phyloP scores from a whole-genome alignment of 2,113 vertebrate genomes.

The Myotis yumanensis region DNA sequence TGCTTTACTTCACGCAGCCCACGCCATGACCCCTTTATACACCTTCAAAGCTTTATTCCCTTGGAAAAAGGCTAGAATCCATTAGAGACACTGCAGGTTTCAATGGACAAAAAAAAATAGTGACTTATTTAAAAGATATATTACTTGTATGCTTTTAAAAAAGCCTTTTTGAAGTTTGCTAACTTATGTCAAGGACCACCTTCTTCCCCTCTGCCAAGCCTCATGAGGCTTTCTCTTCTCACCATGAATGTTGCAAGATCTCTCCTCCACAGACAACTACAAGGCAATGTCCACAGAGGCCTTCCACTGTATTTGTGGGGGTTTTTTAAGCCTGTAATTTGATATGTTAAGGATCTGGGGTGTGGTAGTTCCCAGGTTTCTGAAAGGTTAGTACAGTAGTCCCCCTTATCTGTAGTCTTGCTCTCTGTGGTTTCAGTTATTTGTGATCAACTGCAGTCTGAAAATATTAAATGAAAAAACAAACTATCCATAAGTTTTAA shows the following conservation, averaged over 20 bases:
- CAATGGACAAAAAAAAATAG: background rate
- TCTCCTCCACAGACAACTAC: background rate
- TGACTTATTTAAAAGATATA: background rate
- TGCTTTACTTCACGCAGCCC: background rate
- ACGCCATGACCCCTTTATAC: background rate
- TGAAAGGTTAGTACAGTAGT: background rate
- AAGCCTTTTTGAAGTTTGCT: slow-evolving; percentile 17
- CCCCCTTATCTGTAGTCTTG: background rate
- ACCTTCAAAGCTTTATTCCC: background rate
- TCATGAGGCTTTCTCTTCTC: background rate
- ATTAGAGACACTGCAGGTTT: background rate
- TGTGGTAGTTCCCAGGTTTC: background rate
- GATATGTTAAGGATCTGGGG: background rate
- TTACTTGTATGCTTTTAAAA: background rate
- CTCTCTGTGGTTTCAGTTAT: background rate
- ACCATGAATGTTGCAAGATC: background rate
- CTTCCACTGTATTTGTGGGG: background rate
- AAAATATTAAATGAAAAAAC: background rate
- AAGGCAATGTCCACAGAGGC: background rate
- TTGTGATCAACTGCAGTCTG: background rate
- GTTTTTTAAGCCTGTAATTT: background rate
- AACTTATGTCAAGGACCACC: background rate
- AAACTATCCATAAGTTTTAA: background rate
- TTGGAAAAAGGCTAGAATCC: background rate
- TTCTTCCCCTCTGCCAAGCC: background rate